Evolutionary conservation across 2,797 vertebrate genomes (phyloP).

Genomic region (Mormyrus proboscirostris): DNA sequence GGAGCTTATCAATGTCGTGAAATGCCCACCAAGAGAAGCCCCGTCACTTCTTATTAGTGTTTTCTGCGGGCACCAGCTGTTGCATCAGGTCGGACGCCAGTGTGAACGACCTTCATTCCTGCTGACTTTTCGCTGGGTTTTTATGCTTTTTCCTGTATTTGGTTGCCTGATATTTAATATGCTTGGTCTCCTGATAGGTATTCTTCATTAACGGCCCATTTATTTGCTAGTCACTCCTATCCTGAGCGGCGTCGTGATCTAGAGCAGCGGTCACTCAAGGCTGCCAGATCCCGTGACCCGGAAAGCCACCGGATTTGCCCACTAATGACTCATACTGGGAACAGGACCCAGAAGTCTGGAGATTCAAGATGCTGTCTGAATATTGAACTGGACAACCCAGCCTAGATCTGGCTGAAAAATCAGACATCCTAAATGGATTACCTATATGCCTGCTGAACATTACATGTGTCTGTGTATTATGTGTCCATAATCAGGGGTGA

Average conservation of each 20-base stretch:
- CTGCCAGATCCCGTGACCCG: background rate
- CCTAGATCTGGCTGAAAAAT: background rate
- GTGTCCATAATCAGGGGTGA: background rate
- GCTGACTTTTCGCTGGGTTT: slow-evolving; percentile 50
- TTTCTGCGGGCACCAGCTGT: slow-evolving; percentile 87
- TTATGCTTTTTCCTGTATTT: slow-evolving; percentile 67
- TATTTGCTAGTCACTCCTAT: slow-evolving; percentile 44
- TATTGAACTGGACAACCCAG: background rate
- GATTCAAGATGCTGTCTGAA: slow-evolving; percentile 3
- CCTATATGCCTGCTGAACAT: background rate
- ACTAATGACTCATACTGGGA: background rate
- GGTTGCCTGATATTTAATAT: slow-evolving; percentile 57
- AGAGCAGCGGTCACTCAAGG: background rate
- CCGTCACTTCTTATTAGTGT: slow-evolving; percentile 79
- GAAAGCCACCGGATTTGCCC: slow-evolving; percentile 5
- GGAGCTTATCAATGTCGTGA: slow-evolving; percentile 65
- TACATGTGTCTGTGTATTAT: background rate
- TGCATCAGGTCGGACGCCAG: slow-evolving; percentile 78
- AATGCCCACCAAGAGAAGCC: slow-evolving; percentile 60
- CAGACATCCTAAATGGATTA: background rate
- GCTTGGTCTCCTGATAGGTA: slow-evolving; percentile 37
- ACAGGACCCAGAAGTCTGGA: background rate
- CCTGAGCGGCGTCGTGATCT: background rate
- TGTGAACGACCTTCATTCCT: slow-evolving; percentile 88
- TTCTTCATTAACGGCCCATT: slow-evolving; percentile 48